phyloP scores from a whole-genome alignment of 2,113 vertebrate species.

The Antidorcas marsupialis region DNA sequence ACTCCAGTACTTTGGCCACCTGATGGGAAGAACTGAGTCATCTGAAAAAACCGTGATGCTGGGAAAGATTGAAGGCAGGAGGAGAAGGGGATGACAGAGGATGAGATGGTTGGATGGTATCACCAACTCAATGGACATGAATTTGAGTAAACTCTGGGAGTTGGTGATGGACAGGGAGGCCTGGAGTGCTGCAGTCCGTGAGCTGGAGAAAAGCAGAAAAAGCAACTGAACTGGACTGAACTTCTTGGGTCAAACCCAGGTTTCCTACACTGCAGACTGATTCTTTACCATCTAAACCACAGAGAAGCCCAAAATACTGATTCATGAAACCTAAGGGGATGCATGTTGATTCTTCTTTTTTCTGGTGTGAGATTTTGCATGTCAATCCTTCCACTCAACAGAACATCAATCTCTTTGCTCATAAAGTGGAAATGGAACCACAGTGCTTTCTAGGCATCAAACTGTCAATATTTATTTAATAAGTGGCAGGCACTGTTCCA shows the following conservation, averaged over 20 bases:
- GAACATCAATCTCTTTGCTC: neutral
- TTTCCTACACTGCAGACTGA: neutral
- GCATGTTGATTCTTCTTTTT: neutral
- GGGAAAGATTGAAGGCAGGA: too few species aligned
- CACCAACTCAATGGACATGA: neutral
- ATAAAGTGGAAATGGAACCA: neutral
- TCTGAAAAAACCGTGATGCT: too few species aligned
- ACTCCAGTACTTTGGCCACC: too few species aligned
- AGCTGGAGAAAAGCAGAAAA: too few species aligned
- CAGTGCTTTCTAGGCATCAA: neutral
- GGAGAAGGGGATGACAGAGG: too few species aligned
- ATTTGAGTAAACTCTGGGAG: neutral
- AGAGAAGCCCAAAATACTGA: neutral
- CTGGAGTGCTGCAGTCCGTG: neutral
- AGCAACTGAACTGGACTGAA: neutral
- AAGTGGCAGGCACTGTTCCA: neutral
- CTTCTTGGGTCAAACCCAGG: neutral
- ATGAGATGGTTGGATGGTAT: neutral
- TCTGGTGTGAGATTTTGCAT: neutral
- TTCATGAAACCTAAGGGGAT: neutral
- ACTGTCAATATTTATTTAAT: neutral
- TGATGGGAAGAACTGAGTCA: too few species aligned
- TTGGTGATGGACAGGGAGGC: neutral
- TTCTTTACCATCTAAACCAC: neutral
- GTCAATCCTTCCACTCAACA: neutral